Conservation (phyloP, 2,797 vertebrate genomes). For the Macrochelys suwanniensis region DNA sequence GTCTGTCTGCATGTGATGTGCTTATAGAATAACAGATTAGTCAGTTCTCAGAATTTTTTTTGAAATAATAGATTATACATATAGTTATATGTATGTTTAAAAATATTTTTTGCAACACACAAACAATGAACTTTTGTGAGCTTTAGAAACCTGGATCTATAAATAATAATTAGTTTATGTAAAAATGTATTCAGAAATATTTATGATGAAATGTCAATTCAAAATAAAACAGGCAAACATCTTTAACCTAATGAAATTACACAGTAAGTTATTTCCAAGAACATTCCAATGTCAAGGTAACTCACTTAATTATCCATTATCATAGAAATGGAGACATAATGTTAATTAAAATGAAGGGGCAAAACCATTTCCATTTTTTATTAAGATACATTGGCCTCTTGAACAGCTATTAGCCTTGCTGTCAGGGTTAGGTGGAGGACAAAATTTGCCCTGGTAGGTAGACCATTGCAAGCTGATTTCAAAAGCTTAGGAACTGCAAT, state of each 20-base stretch:
- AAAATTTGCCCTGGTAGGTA: slow-evolving; percentile 24
- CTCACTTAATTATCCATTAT: slow-evolving; percentile 88
- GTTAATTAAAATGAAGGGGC: slow-evolving; percentile 88
- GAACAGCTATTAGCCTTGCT: slow-evolving; percentile 75
- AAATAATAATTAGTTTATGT: slow-evolving; percentile 61
- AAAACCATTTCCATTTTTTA: slow-evolving; percentile 87
- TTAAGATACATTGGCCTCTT: slow-evolving; percentile 81
- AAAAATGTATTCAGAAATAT: slow-evolving; percentile 78
- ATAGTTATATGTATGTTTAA: not conserved
- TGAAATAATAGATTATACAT: not conserved
- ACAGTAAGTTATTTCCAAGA: slow-evolving; percentile 85
- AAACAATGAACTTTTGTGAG: slow-evolving; percentile 9
- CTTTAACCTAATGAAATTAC: slow-evolving; percentile 79
- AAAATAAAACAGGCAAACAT: slow-evolving; percentile 80
- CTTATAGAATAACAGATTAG: slow-evolving; percentile 23
- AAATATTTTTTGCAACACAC: slow-evolving; percentile 1
- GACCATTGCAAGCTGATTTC: not conserved
- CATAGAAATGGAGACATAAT: slow-evolving; percentile 84
- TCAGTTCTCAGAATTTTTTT: not conserved
- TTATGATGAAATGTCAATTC: slow-evolving; percentile 74
- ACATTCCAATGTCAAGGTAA: slow-evolving; percentile 86
- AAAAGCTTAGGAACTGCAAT: not conserved
- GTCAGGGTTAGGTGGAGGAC: slow-evolving; percentile 80
- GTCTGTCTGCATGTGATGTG: not conserved
- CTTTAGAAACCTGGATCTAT: not conserved